phyloP scores from a whole-genome alignment of 2,888 invertebrate species.

The Phyllotreta striolata region DNA sequence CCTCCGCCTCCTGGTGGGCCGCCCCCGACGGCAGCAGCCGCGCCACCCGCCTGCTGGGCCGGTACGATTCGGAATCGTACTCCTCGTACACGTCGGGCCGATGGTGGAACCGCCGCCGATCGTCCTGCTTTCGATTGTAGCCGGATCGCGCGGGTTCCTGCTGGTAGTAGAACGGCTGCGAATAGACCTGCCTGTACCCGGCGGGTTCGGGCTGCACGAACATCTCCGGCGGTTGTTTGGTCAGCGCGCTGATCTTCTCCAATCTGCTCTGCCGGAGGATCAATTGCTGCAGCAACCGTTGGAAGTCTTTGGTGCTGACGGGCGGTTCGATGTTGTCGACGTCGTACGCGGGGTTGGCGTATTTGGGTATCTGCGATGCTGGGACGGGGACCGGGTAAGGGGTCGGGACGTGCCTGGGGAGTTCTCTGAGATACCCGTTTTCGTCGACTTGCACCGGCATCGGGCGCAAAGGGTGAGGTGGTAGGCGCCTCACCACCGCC shows the following conservation, averaged over 20 bases:
- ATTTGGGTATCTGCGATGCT: constrained; percentile 44
- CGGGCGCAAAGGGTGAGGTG: constrained; percentile 50
- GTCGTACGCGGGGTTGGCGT: constrained; percentile 57
- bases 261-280: constrained; percentile 70
- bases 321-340: constrained; percentile 72
- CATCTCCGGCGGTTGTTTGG: constrained; percentile 45
- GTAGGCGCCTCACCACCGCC: constrained; percentile 46
- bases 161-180: constrained; percentile 44
- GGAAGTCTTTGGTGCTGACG: constrained; percentile 75
- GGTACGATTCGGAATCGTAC: constrained; percentile 49
- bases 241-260: constrained; percentile 64
- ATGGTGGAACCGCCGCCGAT: constrained; percentile 38
- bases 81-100: constrained; percentile 40
- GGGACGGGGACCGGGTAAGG: constrained; percentile 51
- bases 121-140: constrained; percentile 25
- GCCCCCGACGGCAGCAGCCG: constrained; percentile 47
- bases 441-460: constrained; percentile 59
- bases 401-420: constrained; percentile 48
- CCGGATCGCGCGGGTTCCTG: constrained; percentile 24
- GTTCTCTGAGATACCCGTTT: constrained; percentile 56
- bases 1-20: constrained; percentile 57
- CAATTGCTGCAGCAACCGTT: constrained; percentile 71
- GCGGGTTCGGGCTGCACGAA: constrained; percentile 34
- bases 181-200: constrained; percentile 19
- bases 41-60: constrained; percentile 55